Evolutionary conservation across 2,888 invertebrate species (phyloP).

Genomic region (Zeuzera pyrina): DNA sequence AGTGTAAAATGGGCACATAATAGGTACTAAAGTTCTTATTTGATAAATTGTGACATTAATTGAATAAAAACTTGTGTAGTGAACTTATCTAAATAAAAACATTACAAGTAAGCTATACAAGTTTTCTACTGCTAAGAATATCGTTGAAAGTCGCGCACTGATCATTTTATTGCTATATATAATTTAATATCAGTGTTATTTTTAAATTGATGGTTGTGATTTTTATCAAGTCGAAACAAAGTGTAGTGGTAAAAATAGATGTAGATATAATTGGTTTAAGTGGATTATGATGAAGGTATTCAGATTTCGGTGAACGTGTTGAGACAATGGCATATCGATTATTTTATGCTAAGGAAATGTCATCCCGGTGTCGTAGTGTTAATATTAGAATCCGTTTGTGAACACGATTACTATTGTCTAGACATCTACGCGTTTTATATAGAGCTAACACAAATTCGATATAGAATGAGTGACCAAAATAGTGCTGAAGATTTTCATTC

Average conservation of each 20-base stretch:
- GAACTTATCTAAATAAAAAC: slow-evolving; percentile 19
- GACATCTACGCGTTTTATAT: slow-evolving; percentile 70
- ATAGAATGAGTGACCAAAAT: slow-evolving; percentile 63
- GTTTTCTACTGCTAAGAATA: slow-evolving; percentile 64
- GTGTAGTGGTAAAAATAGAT: slow-evolving; percentile 20
- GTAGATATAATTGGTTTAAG: slow-evolving; percentile 23
- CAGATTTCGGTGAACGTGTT: slow-evolving; percentile 60
- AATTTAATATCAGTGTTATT: slow-evolving; percentile 51
- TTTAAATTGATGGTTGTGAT: slow-evolving; percentile 31
- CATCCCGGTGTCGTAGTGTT: slow-evolving; percentile 69
- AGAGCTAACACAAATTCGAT: slow-evolving; percentile 60
- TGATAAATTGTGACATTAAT: slow-evolving; percentile 13
- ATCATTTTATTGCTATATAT: slow-evolving; percentile 46
- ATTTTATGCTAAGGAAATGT: slow-evolving; percentile 72
- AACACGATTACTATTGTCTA: slow-evolving; percentile 66
- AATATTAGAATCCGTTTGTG: slow-evolving; percentile 72
- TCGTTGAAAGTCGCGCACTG: slow-evolving; percentile 59
- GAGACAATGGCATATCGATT: slow-evolving; percentile 73
- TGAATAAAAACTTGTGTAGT: slow-evolving; percentile 13
- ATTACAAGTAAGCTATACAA: slow-evolving; percentile 49
- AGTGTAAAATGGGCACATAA: slow-evolving; percentile 72
- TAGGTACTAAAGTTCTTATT: slow-evolving; percentile 59
- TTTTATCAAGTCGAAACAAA: slow-evolving; percentile 20
- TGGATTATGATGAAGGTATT: slow-evolving; percentile 36
- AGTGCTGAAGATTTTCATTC: slow-evolving; percentile 44